Percentiles rank a stretch among this genome's conserved stretches.
phyloP scores from a whole-genome alignment of 1,140 invertebrate genomes.

The Cepaea nemoralis region DNA sequence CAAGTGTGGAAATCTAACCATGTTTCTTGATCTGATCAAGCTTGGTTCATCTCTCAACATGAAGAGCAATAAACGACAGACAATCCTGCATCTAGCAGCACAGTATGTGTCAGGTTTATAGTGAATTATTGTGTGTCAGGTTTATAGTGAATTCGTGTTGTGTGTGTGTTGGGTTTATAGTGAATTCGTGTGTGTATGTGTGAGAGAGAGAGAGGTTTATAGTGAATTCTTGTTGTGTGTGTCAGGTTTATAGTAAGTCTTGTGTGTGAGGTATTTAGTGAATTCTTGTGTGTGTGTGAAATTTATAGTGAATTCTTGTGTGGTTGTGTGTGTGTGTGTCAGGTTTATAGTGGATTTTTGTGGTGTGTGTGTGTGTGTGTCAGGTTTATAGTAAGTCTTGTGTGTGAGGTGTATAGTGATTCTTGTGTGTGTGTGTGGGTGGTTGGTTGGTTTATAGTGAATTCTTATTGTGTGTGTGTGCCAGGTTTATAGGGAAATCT shows the following conservation, averaged over 20 bases:
- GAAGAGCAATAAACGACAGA: conserved; percentile 90
- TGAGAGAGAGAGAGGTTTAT: too few species aligned
- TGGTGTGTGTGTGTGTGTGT: not conserved
- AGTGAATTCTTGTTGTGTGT: not conserved
- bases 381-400: not conserved
- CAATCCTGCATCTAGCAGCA: conserved; percentile 88
- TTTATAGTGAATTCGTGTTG: not conserved
- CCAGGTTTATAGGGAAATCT: too few species aligned
- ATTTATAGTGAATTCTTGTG: too few species aligned
- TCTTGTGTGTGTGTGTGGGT: too few species aligned
- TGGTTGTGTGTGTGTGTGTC: not conserved
- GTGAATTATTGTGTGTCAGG: conserved; percentile 69
- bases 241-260: not conserved
- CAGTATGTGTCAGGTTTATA: conserved; percentile 73
- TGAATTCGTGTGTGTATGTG: too few species aligned
- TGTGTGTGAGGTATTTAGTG: too few species aligned
- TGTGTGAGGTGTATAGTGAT: too few species aligned
- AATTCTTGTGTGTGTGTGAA: too few species aligned
- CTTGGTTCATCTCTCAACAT: conserved; percentile 86
- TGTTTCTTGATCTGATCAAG: conserved; percentile 82
- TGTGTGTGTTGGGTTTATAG: not conserved
- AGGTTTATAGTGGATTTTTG: not conserved
- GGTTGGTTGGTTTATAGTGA: too few species aligned
- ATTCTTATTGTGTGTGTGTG: too few species aligned
- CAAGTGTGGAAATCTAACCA: conserved; percentile 83